phyloP scores from a whole-genome alignment of 2,888 invertebrate species.

The Drosophila planitibia region DNA sequence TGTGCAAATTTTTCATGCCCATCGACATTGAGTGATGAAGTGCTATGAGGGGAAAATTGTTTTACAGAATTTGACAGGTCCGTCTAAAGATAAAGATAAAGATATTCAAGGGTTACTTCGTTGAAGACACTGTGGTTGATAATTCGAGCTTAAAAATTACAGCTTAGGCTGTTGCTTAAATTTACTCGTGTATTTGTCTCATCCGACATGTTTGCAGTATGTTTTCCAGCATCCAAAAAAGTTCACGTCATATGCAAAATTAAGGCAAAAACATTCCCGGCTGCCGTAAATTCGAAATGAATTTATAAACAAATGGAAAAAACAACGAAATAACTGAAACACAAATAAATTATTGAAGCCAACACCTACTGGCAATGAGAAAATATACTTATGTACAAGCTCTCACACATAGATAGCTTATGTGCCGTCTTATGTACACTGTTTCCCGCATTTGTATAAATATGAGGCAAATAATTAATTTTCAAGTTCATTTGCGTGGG shows the following conservation, averaged over 20 bases:
- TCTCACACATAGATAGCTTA: conserved; percentile 21
- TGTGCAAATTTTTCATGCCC: conserved; percentile 37
- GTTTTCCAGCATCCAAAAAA: conserved; percentile 17
- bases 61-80: conserved; percentile 18
- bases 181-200: background rate
- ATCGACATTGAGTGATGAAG: conserved; percentile 47
- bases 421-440: conserved; percentile 16
- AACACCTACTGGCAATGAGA: conserved; percentile 66
- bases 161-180: background rate
- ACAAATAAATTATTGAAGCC: conserved; percentile 64
- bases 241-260: conserved; percentile 31
- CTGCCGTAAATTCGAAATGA: conserved; percentile 56
- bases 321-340: conserved; percentile 46
- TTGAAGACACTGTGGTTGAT: background rate
- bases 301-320: conserved; percentile 72
- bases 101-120: background rate
- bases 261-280: conserved; percentile 14
- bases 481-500: conserved; percentile 78
- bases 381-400: conserved; percentile 16
- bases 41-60: conserved; percentile 27
- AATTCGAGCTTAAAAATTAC: background rate
- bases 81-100: conserved; percentile 2
- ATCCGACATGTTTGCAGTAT: conserved; percentile 23
- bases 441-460: conserved; percentile 46
- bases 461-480: conserved; percentile 69